Evolutionary conservation across 1,140 invertebrate species (phyloP), one percentile per base, ranked within the genome.

Genomic region (Drosophila pruinosa): DNA sequence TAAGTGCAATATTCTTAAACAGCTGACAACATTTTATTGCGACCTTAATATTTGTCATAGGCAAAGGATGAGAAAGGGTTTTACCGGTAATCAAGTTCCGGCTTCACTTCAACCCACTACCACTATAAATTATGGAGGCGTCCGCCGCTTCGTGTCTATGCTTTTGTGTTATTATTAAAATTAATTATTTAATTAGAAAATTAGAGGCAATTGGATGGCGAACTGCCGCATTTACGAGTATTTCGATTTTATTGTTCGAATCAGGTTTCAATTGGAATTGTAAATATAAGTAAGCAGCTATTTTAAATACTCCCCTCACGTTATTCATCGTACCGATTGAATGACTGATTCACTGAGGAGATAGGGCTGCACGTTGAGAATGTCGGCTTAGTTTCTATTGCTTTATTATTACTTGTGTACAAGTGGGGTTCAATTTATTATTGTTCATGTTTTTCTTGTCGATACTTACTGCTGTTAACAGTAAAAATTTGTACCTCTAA

Each of bases 131-230:
- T 34, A 10, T 68, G 21, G 17, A 56, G 26, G 12, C 15, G 19
- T 8, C 4, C 28, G 31, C 8, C 43, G 1, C 52, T 24, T 34
- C 36, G 14, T 54, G 57, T 54, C 69, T 41, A 56, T 70, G 53
- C n/a, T 10, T 21, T 54, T 52, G 68, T 72, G 56, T 48, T 72
- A 63, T 68, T 54, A 86, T 86, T 86, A 86, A 72, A 38, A 58
- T 86, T 76, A 86, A 86, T 75, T 77, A 81, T 81, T 88, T 86
- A 86, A 86, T 86, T 86, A 59, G 73, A 76, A 77, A 80, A 85
- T 85, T 45, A 86, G 31, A 47, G 34, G 65, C 77, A 81, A 77
- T 81, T 77, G 63, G 22, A 56, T 62, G 10, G 71, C 36, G 38
- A 48, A 59, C 34, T 38, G 53, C 63, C 26, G 63, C 71, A 68